Evolutionary conservation across 2,888 invertebrate genomes (phyloP), one percentile per base, ranked within the genome.

Genomic region (Chrysina gloriosa): DNA sequence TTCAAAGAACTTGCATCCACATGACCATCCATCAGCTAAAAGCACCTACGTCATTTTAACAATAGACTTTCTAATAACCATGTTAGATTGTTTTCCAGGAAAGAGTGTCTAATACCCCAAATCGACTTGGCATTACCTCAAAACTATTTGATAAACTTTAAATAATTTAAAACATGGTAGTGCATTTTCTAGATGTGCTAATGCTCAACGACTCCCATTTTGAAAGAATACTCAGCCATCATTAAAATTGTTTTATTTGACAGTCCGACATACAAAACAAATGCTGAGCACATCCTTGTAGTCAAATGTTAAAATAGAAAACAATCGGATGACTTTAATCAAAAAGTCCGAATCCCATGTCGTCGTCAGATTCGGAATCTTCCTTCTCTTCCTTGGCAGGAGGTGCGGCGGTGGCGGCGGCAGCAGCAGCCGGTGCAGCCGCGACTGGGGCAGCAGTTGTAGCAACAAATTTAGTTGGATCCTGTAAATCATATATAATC

Each of bases 331-430:
- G n/a, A n/a, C 16, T 74, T 88, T 93, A 95, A 84, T 94, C 95
- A 81, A 95, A 95, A 21, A 95, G 91, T 84, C 97, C 97, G 85
- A 98, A 96, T 84, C 98, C 98, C 97, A 98, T 97, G 84, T 97
- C 98, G 77, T 97, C 97, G 74, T 96, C 96, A 71, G 90, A 90
- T 80, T 92, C 92, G 3, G 90, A 88, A 68, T 92, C 94, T 78
- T 94, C 93, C 84, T 92, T 91, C 77, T 92, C 92, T 81, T 93
- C 92, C 80, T 92, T 91, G 63, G 88, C 88, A 71, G 89, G 88
- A 74, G 86, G 88, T 23, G 87, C 86, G 16, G 89, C 84, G n/a
- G 91, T 88, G 31, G 89, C 87, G 19, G 89, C 88, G 67, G 87
- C 86, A 1, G 86, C 88, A 23, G 81, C 85, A 54, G 88, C 88